These are phyloP conservation scores for Jaculus jaculus DNA, from an alignment of 2,113 vertebrate species.

Conservation along the genomic window DNA sequence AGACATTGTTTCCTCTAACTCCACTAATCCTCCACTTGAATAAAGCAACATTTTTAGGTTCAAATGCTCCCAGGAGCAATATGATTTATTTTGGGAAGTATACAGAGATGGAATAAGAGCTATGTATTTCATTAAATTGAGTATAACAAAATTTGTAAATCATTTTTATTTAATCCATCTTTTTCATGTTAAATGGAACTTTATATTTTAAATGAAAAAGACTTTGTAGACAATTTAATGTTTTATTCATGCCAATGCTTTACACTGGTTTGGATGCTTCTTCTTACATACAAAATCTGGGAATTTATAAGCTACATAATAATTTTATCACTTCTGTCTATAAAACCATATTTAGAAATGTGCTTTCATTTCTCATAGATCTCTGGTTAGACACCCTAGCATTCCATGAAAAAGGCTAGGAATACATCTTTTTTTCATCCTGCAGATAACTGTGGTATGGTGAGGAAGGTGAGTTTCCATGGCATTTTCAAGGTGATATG, in stretches of 20 bases:
- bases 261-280: not conserved
- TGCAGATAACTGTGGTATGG: not conserved
- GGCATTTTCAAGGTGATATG: not conserved
- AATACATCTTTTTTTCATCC: slow-evolving; percentile 2
- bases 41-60: slow-evolving; percentile 29
- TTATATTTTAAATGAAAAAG: slow-evolving; percentile 27
- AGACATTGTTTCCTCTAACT: not conserved
- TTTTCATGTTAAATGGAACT: not conserved
- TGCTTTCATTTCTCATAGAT: slow-evolving; percentile 65
- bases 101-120: not conserved
- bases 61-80: slow-evolving; percentile 16
- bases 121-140: slow-evolving; percentile 25
- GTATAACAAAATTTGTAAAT: not conserved
- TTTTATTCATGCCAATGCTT: not conserved
- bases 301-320: slow-evolving; percentile 27
- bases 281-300: slow-evolving; percentile 48
- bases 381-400: not conserved
- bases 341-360: slow-evolving; percentile 64
- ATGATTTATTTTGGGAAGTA: slow-evolving; percentile 8
- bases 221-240: slow-evolving; percentile 2
- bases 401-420: not conserved
- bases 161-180: slow-evolving; percentile 24
- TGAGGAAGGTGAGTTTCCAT: not conserved
- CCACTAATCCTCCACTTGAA: not conserved
- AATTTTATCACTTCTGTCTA: slow-evolving; percentile 21